Conservation (phyloP, 2,113 vertebrate species). For the Ia io region DNA sequence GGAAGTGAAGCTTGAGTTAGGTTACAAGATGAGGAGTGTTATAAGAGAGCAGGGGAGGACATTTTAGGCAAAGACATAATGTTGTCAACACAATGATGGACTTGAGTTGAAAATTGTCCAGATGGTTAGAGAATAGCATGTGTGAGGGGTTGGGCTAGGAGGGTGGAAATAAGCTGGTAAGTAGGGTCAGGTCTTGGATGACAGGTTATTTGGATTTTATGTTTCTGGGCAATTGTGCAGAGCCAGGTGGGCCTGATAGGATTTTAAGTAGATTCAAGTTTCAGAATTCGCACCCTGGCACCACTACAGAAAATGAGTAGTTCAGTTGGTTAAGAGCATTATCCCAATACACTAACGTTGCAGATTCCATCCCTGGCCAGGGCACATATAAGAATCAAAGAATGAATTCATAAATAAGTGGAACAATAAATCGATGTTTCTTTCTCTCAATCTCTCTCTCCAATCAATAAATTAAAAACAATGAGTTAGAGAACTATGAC, state of each 20-base stretch:
- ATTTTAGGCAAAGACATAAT: not conserved
- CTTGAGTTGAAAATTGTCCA: not conserved
- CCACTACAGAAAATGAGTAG: not conserved
- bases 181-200: not conserved
- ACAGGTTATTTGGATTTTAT: not conserved
- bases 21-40: not conserved
- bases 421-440: not conserved
- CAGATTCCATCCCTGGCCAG: not conserved
- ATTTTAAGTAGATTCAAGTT: not conserved
- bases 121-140: not conserved
- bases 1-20: not conserved
- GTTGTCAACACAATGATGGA: not conserved
- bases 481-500: not conserved
- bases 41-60: not conserved
- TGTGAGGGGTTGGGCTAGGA: not conserved
- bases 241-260: not conserved
- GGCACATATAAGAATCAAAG: not conserved
- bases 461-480: not conserved
- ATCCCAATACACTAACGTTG: not conserved
- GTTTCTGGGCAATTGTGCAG: not conserved
- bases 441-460: not conserved
- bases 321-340: not conserved
- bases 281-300: not conserved
- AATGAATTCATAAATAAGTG: not conserved
- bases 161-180: not conserved